Percentiles rank a stretch among this genome's conserved stretches.
Conservation (phyloP, 30 jellyfish, hydroid and myxozoan species). For the Pseudorhiza aurosa region DNA sequence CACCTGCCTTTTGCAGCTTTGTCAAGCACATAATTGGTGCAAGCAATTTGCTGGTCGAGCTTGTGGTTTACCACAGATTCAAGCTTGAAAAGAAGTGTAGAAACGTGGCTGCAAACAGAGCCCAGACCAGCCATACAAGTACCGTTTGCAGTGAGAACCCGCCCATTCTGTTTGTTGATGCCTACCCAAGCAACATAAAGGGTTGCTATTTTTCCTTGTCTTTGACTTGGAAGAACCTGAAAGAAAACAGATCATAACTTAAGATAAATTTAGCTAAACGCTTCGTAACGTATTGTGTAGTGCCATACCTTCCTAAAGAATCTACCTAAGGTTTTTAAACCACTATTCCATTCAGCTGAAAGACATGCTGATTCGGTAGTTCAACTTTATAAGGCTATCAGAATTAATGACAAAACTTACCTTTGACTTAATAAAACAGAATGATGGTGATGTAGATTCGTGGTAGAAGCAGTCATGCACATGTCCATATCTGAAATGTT, state of each 20-base stretch:
- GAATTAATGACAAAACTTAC: constrained; percentile 29
- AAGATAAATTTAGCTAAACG: too few relatives aligned
- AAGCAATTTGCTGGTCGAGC: too few relatives aligned
- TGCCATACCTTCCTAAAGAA: too few relatives aligned
- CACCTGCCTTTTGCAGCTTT: constrained; percentile 7
- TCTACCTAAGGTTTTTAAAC: too few relatives aligned
- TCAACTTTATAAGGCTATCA: too few relatives aligned
- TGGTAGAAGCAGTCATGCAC: constrained; percentile 56
- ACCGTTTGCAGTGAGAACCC: constrained; percentile 61
- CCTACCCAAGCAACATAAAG: constrained; percentile 48
- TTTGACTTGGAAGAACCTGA: constrained; percentile 58
- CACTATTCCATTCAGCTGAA: too few relatives aligned
- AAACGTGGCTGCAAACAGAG: constrained; percentile 59
- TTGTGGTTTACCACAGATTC: too few relatives aligned
- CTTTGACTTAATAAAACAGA: constrained; percentile 61
- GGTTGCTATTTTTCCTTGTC: constrained; percentile 52
- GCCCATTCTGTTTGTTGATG: constrained; percentile 24
- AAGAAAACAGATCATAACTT: too few relatives aligned
- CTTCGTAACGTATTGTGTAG: too few relatives aligned
- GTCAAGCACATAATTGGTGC: constrained; percentile 18
- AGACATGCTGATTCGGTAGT: too few relatives aligned
- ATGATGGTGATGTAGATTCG: too few relatives aligned
- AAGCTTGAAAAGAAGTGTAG: constrained; percentile 33
- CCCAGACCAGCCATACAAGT: constrained; percentile 75
- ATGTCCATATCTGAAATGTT: constrained; percentile 49